Conservation (phyloP, 2,888 invertebrate genomes). For the Seira musarum region DNA sequence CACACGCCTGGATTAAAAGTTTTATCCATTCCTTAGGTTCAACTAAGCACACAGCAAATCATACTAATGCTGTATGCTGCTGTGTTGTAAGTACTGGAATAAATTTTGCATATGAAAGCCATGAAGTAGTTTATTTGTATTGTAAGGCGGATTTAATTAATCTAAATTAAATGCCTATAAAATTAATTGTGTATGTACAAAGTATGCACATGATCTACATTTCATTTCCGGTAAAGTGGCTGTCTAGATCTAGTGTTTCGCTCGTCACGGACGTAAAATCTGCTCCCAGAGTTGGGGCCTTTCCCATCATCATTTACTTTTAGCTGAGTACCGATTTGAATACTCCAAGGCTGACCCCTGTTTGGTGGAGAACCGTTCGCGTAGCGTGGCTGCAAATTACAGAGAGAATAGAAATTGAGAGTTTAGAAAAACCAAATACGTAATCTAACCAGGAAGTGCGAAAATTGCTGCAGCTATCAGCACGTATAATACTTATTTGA, state of each 20-base stretch:
- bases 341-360: conserved; percentile 62
- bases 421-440: no score
- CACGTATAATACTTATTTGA: no score
- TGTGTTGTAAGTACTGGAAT: no score
- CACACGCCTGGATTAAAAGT: no score
- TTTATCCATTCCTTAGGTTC: no score
- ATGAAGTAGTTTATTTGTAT: background rate
- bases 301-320: conserved; percentile 69
- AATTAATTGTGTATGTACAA: background rate
- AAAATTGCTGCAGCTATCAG: no score
- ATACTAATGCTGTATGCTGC: no score
- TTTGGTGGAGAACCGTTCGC: conserved; percentile 28
- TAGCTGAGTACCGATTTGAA: conserved; percentile 67
- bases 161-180: background rate
- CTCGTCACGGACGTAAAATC: conserved; percentile 67
- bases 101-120: background rate
- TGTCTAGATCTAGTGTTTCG: conserved; percentile 53
- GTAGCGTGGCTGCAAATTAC: conserved; percentile 37
- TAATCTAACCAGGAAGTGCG: no score
- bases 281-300: conserved; percentile 59
- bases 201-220: background rate
- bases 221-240: conserved; percentile 33
- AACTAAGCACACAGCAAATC: no score
- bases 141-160: background rate
- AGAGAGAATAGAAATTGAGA: conserved; percentile 15